Base-by-base conservation (phyloP, 1,140 invertebrate species). In the Pogonus chalceus region DNA sequence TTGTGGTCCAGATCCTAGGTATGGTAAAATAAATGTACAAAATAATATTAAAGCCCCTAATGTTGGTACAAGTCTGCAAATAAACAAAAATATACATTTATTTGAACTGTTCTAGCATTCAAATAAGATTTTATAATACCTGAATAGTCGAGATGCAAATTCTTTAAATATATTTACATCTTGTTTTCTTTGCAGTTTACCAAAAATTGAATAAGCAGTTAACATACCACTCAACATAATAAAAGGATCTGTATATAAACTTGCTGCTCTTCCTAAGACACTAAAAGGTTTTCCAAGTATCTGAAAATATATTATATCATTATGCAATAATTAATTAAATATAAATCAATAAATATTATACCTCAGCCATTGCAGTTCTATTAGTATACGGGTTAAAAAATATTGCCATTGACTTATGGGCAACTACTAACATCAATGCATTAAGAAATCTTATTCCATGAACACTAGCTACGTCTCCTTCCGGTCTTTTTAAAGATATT, bases 211-310 rank as follows among this genome's bases (percentile, higher is more conserved):
- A 62, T 84, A 80, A 0, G 82, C 72, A 4, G 84, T 84, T 26
- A 87, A 64, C 26, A 84, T 78, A 7, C 84, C 85, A 48, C 84
- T 86, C 31, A 88, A 71, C 75, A 87, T 83, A 10, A 88, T 78
- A 60, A 88, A 88, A 20, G 82, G 82, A 69, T 88, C 85, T 1
- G 85, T 88, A 59, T 88, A 87, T 1, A 88, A 69, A 60, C 83
- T 85, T 0, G 85, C 84, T 1, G 83, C 84, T 43, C 85, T 74
- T 21, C 80, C 83, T 18, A 87, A 68, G 1, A 85, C 80, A 1
- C 82, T 82, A 82, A 83, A 87, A 0, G 81, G 78, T 72, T 78
- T 77, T 0, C 79, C 79, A 43, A 85, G 72, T 55, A 74, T 74
- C 82, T 84, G 59, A 62, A 61, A 62, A 23, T 16, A 56, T 55